Evolutionary conservation across 2,113 vertebrate species (phyloP).

Genomic region (Dasyprocta punctata): DNA sequence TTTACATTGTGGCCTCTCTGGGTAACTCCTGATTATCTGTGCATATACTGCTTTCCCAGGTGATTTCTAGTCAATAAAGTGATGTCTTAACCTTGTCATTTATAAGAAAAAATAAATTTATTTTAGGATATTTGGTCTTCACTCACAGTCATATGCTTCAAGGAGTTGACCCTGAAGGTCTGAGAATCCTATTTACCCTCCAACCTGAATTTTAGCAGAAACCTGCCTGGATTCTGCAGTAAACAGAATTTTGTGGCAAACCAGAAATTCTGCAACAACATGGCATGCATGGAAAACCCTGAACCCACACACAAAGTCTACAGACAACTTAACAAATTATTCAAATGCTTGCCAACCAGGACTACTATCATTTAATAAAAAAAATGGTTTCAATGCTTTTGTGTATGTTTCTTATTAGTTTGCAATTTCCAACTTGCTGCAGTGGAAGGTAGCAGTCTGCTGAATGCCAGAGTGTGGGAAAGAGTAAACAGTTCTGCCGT

Average conservation of each 20-base stretch:
- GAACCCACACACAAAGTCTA: background rate
- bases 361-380: constrained; percentile 42
- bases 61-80: background rate
- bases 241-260: constrained; percentile 15
- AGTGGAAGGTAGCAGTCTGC: constrained; percentile 28
- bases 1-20: background rate
- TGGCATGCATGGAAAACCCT: constrained; percentile 22
- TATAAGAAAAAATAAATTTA: background rate
- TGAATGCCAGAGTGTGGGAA: constrained; percentile 45
- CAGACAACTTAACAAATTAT: constrained; percentile 20
- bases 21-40: background rate
- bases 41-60: background rate
- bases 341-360: constrained; percentile 20
- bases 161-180: background rate
- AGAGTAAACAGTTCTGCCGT: constrained; percentile 15
- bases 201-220: background rate
- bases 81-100: background rate
- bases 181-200: background rate
- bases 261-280: background rate
- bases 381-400: background rate
- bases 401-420: constrained; percentile 41
- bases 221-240: background rate
- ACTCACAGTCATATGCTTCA: background rate
- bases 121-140: background rate
- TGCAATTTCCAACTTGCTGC: constrained; percentile 36